phyloP scores from a whole-genome alignment of 2,888 invertebrate species.

The Polymixis flavicincta region DNA sequence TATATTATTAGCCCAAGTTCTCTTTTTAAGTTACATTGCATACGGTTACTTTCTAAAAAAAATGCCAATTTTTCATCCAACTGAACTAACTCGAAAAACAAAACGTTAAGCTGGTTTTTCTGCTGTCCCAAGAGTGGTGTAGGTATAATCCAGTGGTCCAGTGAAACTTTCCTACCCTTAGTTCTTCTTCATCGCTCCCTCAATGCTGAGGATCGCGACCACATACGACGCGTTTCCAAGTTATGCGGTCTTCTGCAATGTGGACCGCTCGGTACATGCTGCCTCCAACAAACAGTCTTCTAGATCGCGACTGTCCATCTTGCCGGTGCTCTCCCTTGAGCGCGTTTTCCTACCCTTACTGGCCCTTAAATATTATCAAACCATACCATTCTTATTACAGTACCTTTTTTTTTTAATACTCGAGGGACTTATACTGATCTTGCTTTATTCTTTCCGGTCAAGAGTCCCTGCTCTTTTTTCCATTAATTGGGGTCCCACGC shows the following conservation, averaged over 20 bases:
- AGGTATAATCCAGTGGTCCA: background rate
- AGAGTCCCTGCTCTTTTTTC: background rate
- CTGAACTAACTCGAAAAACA: background rate
- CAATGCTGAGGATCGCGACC: no score
- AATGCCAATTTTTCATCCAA: background rate
- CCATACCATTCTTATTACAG: background rate
- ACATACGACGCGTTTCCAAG: no score
- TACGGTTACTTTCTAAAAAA: background rate
- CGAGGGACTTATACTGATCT: no score
- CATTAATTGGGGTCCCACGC: background rate
- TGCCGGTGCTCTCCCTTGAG: no score
- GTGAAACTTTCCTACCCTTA: background rate
- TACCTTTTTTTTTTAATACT: background rate
- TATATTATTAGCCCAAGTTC: slow-evolving; percentile 21
- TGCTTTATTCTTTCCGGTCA: background rate
- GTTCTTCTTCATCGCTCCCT: no score
- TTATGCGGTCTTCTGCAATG: no score
- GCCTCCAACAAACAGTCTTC: no score
- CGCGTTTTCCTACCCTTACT: background rate
- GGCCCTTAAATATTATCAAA: background rate
- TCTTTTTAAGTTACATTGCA: background rate
- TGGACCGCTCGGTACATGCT: no score
- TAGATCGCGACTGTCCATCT: no score
- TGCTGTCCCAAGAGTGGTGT: background rate
- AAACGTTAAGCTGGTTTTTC: background rate